Evolutionary conservation across 2,888 invertebrate species (phyloP), one percentile per base, ranked within the genome.

Genomic region (Lithophane leautieri): DNA sequence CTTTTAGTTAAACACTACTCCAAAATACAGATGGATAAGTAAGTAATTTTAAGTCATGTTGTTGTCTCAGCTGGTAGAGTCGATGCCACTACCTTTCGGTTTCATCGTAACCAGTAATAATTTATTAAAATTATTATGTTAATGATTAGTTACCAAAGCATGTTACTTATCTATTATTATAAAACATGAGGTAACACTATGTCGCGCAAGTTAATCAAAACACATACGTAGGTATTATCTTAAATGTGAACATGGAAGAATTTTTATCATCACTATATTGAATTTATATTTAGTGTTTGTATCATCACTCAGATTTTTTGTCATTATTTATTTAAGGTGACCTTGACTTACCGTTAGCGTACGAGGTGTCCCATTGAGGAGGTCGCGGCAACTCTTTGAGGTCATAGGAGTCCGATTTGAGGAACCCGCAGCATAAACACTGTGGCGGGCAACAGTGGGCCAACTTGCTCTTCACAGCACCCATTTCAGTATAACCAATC

Each of bases 371-470:
- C 83, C 93, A 88, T 70, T 88, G 90, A 11, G 94, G 95, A 52
- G 96, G 96, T 75, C 95, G 91, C 40, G 96, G 96, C 73, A 96
- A 81, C 75, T 94, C 95, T 86, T 91, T 94, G 40, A 95, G 89
- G 84, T 96, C 95, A 70, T 95, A 94, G 2, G 95, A 94, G 63
- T 93, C 93, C 0, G 91, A 88, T 68, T 86, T 90, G 54, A 86
- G 81, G 47, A 87, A 70, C 56, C 91, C 90, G 79, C 94, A 94
- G 84, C 94, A 95, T 52, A 81, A 66, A 70, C 93, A 92, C 56
- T 90, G 84, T 22, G 91, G 87, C 2, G 92, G 91, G 78, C 93
- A 95, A 79, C 82, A 91, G 14, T 87, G 84, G 12, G 86, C 87
- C 70, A 96, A 70, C 85, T 94, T 95, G 83, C 95, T 96, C 86